Evolutionary conservation across 2,888 invertebrate species (phyloP).

Genomic region (Lochmaea capreae): DNA sequence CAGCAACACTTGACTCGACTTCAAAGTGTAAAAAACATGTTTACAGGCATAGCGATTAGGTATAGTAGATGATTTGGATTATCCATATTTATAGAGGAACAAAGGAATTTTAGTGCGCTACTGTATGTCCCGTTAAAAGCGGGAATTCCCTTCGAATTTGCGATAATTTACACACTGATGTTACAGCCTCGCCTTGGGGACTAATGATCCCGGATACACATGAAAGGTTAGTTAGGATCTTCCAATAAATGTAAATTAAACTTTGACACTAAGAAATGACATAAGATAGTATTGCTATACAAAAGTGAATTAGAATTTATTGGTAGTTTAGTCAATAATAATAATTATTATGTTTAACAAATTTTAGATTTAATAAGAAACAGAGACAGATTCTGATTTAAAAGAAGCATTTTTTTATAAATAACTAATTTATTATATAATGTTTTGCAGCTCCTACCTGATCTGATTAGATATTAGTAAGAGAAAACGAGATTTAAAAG

Average conservation of each 20-base stretch:
- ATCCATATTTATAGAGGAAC: background rate
- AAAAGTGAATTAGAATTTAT: background rate
- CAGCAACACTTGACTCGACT: no score
- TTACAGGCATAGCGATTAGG: background rate
- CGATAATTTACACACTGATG: conserved; percentile 3
- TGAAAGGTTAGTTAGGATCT: conserved; percentile 1
- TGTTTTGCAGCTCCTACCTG: no score
- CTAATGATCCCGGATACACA: background rate
- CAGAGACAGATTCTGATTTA: no score
- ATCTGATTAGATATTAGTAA: no score
- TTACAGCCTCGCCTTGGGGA: conserved; percentile 5
- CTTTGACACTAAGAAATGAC: background rate
- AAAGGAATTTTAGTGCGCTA: background rate
- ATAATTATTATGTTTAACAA: no score
- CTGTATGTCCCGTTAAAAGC: background rate
- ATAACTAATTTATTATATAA: no score
- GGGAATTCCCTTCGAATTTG: conserved; percentile 1
- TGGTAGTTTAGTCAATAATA: no score
- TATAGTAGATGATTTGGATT: background rate
- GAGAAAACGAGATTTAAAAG: no score
- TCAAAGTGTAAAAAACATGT: no score
- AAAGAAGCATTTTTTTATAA: no score
- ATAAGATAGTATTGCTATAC: background rate
- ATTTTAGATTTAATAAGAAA: no score
- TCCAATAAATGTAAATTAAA: conserved; percentile 2